A percentile compares a stretch with the other conserved stretches of the same genome.
phyloP scores from a whole-genome alignment of 2,888 invertebrate species.

The Andrena hattorfiana region DNA sequence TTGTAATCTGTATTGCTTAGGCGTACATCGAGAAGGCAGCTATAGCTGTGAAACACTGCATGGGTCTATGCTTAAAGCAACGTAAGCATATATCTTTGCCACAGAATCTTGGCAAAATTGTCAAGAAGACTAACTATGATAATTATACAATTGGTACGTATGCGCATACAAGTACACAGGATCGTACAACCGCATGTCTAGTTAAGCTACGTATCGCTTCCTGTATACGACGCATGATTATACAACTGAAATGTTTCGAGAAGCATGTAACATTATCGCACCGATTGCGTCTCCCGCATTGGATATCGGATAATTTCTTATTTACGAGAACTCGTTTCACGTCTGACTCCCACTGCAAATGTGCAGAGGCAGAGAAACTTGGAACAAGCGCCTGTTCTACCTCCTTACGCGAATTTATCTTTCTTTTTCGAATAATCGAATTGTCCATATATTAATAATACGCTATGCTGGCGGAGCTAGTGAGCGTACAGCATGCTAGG shows the following conservation, averaged over 20 bases:
- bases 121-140: slow-evolving; percentile 91
- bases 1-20: slow-evolving; percentile 66
- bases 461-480: not conserved
- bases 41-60: slow-evolving; percentile 91
- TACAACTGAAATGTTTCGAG: not conserved
- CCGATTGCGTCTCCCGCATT: not conserved
- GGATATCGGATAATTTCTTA: not conserved
- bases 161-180: slow-evolving; percentile 37
- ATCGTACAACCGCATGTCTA: slow-evolving; percentile 2
- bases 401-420: not conserved
- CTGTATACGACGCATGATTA: slow-evolving; percentile 49
- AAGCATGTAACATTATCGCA: slow-evolving; percentile 6
- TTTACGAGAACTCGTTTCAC: not conserved
- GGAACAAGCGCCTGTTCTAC: too few relatives aligned
- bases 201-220: slow-evolving; percentile 4
- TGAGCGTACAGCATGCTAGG: slow-evolving; percentile 43
- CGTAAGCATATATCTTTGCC: slow-evolving; percentile 90
- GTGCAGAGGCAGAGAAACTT: not conserved
- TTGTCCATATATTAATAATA: not conserved
- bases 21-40: slow-evolving; percentile 91
- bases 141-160: slow-evolving; percentile 88
- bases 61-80: slow-evolving; percentile 91
- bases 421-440: too few relatives aligned
- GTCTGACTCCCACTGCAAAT: not conserved
- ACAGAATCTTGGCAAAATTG: slow-evolving; percentile 93